Conservation (phyloP, 2,797 vertebrate species). For the Lagodon rhomboides region DNA sequence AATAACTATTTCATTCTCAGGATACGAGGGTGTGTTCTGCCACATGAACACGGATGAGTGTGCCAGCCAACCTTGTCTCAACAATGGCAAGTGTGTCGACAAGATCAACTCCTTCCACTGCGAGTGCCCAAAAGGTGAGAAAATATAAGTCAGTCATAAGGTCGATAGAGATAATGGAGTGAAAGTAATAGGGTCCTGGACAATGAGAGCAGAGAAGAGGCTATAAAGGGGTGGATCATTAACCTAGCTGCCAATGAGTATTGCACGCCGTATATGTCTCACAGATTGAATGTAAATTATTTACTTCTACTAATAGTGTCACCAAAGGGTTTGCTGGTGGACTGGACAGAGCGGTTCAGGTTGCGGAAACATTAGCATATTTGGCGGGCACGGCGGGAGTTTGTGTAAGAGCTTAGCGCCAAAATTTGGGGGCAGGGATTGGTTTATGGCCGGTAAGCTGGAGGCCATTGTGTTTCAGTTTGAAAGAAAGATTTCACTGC, state of each 20-base stretch:
- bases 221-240: slow-evolving; percentile 66
- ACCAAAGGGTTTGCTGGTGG: slow-evolving; percentile 24
- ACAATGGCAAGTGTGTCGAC: slow-evolving; percentile 95
- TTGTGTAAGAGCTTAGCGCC: slow-evolving; percentile 89
- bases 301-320: slow-evolving; percentile 48
- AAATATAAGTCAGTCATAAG: slow-evolving; percentile 63
- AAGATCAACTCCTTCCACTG: slow-evolving; percentile 97
- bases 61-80: slow-evolving; percentile 94
- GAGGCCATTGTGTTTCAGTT: slow-evolving; percentile 72
- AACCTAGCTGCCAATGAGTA: slow-evolving; percentile 64
- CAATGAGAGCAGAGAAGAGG: slow-evolving; percentile 32
- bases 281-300: slow-evolving; percentile 67
- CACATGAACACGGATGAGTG: slow-evolving; percentile 93
- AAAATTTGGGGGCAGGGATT: slow-evolving; percentile 76
- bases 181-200: slow-evolving; percentile 8
- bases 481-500: slow-evolving; percentile 77
- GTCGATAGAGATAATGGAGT: slow-evolving; percentile 1
- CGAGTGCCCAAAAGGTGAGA: slow-evolving; percentile 94
- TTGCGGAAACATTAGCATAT: slow-evolving; percentile 88
- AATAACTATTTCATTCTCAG: slow-evolving; percentile 72
- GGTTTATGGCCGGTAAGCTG: slow-evolving; percentile 67
- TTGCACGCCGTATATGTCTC: slow-evolving; percentile 15
- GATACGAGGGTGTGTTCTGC: slow-evolving; percentile 94
- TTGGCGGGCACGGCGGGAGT: slow-evolving; percentile 88
- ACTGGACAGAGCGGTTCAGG: slow-evolving; percentile 38